Evolutionary conservation across 2,888 invertebrate genomes (phyloP), one percentile per base, ranked within the genome.

Genomic region (Bugulina stolonifera): DNA sequence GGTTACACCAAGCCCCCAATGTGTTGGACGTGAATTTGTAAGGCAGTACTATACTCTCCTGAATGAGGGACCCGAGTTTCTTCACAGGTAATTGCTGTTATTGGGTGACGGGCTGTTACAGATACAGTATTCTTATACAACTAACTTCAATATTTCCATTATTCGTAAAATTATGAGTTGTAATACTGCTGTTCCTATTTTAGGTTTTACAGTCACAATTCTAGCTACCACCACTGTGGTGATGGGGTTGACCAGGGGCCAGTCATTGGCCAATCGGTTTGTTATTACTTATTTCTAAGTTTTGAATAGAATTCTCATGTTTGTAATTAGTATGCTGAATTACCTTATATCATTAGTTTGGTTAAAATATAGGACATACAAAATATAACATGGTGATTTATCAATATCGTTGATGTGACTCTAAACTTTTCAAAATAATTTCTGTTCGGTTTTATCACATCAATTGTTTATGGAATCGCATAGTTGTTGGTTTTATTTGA

Each of bases 1-100:
- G 90, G 94, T 94, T 93, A 94, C 94, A 90, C 25, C 27, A 14
- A 81, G 81, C 85, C 93, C 94, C 86, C 93, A 94, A 87, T 91
- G 91, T 88, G 96, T 98, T 87, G 97, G 96, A 86, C 91, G 95
- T 83, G 97, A 97, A 87, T 98, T 98, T 88, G 97, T 98, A 85
- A 92, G 95, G 86, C 97, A 98, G 88, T 98, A 98, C 87, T 98
- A 98, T 87, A 98, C 97, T 76, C 89, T 97, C 86, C 89, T 98
- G 81, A 94, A 96, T 87, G 92, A 94, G 87, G 94, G 94, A 76
- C 96, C 97, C 54, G 89, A 91, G 80, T 93, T 94, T 86, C 89
- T 96, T 80, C 95, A 95, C 87, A 91, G 95, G 93, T 93, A 86
- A 35, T 5, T n/a, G n/a, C n/a, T n/a, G n/a, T n/a, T n/a, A n/a